These are phyloP conservation scores for Lottia gigantea DNA, from an alignment of 2,888 invertebrate species.

Conservation along the genomic window DNA sequence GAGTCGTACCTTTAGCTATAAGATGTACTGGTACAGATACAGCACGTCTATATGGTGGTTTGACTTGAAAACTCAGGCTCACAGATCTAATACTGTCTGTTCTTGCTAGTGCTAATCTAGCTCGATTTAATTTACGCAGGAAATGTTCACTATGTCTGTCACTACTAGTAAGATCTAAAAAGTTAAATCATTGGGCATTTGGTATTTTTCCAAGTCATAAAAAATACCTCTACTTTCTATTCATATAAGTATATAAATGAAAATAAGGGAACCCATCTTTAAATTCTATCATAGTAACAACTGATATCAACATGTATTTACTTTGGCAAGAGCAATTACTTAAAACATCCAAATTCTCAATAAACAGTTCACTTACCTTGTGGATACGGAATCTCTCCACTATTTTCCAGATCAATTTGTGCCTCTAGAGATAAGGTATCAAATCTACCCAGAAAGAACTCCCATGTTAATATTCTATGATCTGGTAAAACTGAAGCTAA, in stretches of 20 bases:
- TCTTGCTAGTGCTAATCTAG: constrained; percentile 79
- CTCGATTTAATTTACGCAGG: constrained; percentile 86
- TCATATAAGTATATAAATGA: no score
- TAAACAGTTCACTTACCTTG: constrained; percentile 73
- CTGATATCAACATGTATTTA: no score
- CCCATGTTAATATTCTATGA: constrained; percentile 91
- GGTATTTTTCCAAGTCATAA: no score
- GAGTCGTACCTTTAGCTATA: constrained; percentile 50
- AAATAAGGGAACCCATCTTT: no score
- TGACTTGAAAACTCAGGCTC: constrained; percentile 88
- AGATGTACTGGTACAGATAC: constrained; percentile 83
- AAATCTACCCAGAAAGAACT: constrained; percentile 96
- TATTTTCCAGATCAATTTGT: constrained; percentile 80
- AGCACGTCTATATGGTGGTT: constrained; percentile 94
- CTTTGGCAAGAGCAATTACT: no score
- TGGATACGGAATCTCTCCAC: constrained; percentile 83
- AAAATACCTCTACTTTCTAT: no score
- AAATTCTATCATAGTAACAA: no score
- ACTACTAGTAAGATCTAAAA: constrained; percentile 85
- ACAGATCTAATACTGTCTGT: constrained; percentile 77
- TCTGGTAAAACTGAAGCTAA: constrained; percentile 92
- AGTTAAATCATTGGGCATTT: no score
- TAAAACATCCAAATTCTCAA: no score
- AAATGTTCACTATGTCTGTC: constrained; percentile 89
- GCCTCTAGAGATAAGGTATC: constrained; percentile 96